Evolutionary conservation across 2,888 invertebrate genomes (phyloP), one percentile per base, ranked within the genome.

Genomic region (Craniophora ligustri): DNA sequence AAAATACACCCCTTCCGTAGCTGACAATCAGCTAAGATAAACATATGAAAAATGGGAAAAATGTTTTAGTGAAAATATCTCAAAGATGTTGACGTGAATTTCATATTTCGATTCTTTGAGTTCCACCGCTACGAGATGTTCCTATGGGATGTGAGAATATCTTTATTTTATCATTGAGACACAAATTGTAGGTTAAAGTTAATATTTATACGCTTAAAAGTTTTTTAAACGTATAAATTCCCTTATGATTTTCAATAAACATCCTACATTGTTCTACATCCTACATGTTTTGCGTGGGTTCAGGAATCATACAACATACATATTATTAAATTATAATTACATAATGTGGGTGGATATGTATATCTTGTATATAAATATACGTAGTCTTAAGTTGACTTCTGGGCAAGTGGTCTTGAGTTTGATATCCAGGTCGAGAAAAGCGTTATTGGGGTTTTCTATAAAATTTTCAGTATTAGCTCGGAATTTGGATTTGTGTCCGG

Each of bases 51-150:
- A 67, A 70, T 70, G 60, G 47, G 54, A 59, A 59, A n/a, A 64
- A 64, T 56, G 58, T 70, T 65, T 68, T 57, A 60, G 38, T 40
- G 26, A 42, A 70, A 65, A 68, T 61, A 50, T 58, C 50, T 58
- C 46, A 56, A 57, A 72, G 69, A 62, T 48, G 47, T 67, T 62
- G 68, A 68, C 55, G 55, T 50, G 68, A 67, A 67, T 72, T 70
- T 58, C 46, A 66, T 59, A 65, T 72, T 72, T 65, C 65, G 58
- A 61, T 65, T 68, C 69, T 68, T 64, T 50, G 40, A 49, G 40
- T 40, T 50, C 55, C 14, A 49, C 53, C 45, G 15, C 50, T 42
- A 10, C 35, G 21, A 19, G 14, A 28, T 31, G 41, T 54, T 54
- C 72, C 45, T 58, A 16, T 21, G 69, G 48, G 70, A 68, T 48